Evolutionary conservation across 2,888 invertebrate genomes (phyloP), one percentile per base, ranked within the genome.

Genomic region (Amiota communis): DNA sequence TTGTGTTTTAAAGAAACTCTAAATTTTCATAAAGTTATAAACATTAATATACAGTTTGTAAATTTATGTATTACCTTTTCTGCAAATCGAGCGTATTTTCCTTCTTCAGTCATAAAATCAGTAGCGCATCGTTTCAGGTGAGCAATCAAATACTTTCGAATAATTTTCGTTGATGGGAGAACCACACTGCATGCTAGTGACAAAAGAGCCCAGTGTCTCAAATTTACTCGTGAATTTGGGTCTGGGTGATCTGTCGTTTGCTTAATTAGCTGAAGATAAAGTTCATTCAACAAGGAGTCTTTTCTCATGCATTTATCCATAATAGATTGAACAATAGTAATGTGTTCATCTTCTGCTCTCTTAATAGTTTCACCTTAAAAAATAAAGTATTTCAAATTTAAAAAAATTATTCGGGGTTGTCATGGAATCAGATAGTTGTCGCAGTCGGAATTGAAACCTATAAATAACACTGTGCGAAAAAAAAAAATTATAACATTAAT

Each of bases 241-340:
- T 97, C 97, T 0, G 96, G 95, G 91, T 96, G 95, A 84, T 96
- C 96, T 0, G 97, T 98, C 0, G 98, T 98, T 91, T 96, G 96
- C 88, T 98, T 98, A 74, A 98, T 95, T 57, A 98, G 92, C 88
- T 98, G 97, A 80, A 98, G 92, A 88, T 97, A 98, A 73, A 97
- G 91, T 90, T 98, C 98, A 86, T 96, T 96, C 8, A 97, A 91
- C 68, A 97, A 91, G 68, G 95, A 93, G 86, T 97, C 97, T 87
- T 95, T 97, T 82, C 97, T 93, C 94, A 98, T 94, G 83, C 97
- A 97, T 74, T 96, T 93, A 85, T 97, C 97, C 91, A 98, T 92
- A 80, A 98, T 93, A 1, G 94, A 93, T 90, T 98, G 98, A 72
- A 98, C 94, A 36, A 98, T 92, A 76, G 95, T 94, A 8, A 97